Base-by-base conservation (phyloP, 1,140 invertebrate genomes). In the Aricia agestis region DNA sequence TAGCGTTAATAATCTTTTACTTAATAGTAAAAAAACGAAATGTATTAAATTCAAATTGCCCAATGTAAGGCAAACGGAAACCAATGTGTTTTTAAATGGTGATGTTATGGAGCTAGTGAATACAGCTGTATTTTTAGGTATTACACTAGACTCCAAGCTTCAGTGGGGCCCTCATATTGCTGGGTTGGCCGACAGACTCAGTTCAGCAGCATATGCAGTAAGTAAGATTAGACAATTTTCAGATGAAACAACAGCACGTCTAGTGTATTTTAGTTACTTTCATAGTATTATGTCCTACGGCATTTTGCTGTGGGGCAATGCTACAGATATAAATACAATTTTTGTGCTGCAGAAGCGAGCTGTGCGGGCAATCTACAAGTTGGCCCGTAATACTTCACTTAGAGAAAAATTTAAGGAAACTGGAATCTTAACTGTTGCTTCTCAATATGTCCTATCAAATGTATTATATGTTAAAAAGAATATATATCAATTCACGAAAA, bases 331-430 rank as follows among this genome's bases (percentile, higher is more conserved):
- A 13, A 18, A 65, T n/a, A 61, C 59, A 13, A 45, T 70, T 45
- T 70, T 70, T 61, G 18, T 70, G 13, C 41, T 68, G 66, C 72
- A 61, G 17, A 73, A 68, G 41, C 61, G 67, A 41, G 71, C 71
- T 63, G 25, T 72, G 7, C 71, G 66, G 2, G 7, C 65, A 10
- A 68, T 65, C 17, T 72, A 72, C 57, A 57, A 57, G n/a, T 11
- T 71, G 18, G 18, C 32, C 4, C 5, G 66, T 41, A 67, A 67
- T 7, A 63, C 57, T 6, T 73, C 72, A 42, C 19, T 73, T 6
- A 15, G 72, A 10, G 45, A 73, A n/a, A 69, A 67, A 4, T 73
- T 73, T 67, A 70, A 73, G 31, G 31, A 70, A 45, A 70, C 59
- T 17, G n/a, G 31, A 42, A 61, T 70, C 15, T 6, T 73, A 6